Evolutionary conservation across 2,797 vertebrate species (phyloP), one percentile per base, ranked within the genome.

Genomic region (Malurus leucopterus): DNA sequence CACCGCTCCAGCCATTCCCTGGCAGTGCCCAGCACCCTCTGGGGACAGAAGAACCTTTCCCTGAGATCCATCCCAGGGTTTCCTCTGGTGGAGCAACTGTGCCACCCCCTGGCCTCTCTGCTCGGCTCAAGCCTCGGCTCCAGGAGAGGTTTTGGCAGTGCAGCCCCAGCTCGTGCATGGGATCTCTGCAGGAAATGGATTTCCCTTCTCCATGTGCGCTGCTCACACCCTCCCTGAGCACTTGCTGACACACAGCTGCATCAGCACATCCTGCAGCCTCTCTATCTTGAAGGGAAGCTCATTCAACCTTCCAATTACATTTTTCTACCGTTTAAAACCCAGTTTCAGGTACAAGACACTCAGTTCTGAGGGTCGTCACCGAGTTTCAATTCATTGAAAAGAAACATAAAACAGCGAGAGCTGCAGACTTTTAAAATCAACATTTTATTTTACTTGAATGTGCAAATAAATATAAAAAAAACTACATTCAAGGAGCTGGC

Each of bases 381-480:
- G 71, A 65, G 36, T 26, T 57, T 16, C 10, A 24, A 32, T 55
- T 5, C 7, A 30, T 7, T 21, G 22, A 12, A 46, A 80, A 70
- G 2, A 62, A 80, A 62, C 1, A 1, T 4, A 16, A 36, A 76
- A 7, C 73, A 18, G 7, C 0, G 21, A 54, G 38, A 83, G 38
- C 27, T 51, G 59, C 62, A 7, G 78, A 84, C 71, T 95, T 96
- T 93, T 91, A 77, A 96, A 96, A 70, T 94, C 94, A 94, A 67
- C 93, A 95, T 95, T 97, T 97, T 97, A 95, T 94, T 96, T 96
- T 92, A 96, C 95, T 97, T 96, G 96, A 96, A 97, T 97, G 97
- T 97, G 97, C 97, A 97, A 97, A 97, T 97, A 97, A 97, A 97
- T 97, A 97, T 96, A 86, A 93, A 96, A 97, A 93, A 96, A 93